A percentile compares a stretch with the other conserved stretches of the same genome.
Evolutionary conservation across 2,888 invertebrate genomes (phyloP).

Genomic region (Eilema sororculum): DNA sequence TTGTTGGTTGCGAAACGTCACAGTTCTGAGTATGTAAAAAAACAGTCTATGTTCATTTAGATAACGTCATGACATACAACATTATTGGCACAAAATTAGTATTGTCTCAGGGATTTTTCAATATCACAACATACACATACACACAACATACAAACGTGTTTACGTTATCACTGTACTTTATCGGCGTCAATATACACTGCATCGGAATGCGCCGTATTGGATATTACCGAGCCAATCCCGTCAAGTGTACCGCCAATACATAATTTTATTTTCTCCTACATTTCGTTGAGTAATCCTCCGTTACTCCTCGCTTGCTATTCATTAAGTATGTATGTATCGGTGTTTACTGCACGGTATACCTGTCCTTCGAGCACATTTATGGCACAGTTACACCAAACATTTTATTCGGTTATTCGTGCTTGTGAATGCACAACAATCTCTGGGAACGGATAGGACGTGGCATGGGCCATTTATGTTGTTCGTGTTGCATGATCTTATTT

Average conservation of each 20-base stretch:
- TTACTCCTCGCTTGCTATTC: conserved; percentile 82
- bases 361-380: conserved; percentile 82
- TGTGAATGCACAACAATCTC: conserved; percentile 82
- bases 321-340: conserved; percentile 74
- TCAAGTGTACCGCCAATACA: conserved; percentile 72
- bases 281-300: conserved; percentile 72
- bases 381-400: conserved; percentile 79
- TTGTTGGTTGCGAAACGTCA: conserved; percentile 44
- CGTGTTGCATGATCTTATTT: conserved; percentile 84
- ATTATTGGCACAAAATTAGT: conserved; percentile 58
- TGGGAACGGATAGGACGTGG: conserved; percentile 75
- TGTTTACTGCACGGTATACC: conserved; percentile 84
- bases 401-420: conserved; percentile 80
- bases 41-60: conserved; percentile 26
- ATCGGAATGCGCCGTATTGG: conserved; percentile 78
- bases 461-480: conserved; percentile 85
- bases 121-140: conserved; percentile 60
- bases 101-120: conserved; percentile 63
- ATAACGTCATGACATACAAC: conserved; percentile 29
- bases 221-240: conserved; percentile 75
- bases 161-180: conserved; percentile 61
- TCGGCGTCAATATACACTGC: conserved; percentile 76
- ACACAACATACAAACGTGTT: conserved; percentile 53
- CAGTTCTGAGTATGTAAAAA: conserved; percentile 28
- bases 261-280: conserved; percentile 71